phyloP scores from a whole-genome alignment of 2,113 vertebrate genomes.

The Proteles cristata region DNA sequence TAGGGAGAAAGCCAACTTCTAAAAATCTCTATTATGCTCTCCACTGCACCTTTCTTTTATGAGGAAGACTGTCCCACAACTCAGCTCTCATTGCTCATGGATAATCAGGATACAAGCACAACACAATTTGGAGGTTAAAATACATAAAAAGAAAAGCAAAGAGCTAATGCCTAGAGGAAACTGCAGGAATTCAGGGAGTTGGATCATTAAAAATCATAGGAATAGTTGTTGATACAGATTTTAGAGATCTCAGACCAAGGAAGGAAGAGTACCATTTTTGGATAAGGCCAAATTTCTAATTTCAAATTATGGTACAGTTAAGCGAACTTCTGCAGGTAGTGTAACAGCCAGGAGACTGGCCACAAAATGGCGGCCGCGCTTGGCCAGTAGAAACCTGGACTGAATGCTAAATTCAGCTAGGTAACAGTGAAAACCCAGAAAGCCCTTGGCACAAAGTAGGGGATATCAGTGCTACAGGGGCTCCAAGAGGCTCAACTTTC shows the following conservation, averaged over 20 bases:
- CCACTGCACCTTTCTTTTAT: constrained; percentile 1
- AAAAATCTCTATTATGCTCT: neutral
- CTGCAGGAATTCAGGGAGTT: neutral
- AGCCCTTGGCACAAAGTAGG: neutral
- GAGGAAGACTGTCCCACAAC: neutral
- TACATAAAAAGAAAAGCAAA: constrained; percentile 36
- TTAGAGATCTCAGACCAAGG: neutral
- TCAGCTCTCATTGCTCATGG: neutral
- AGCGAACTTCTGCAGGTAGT: neutral
- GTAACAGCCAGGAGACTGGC: neutral
- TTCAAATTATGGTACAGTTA: neutral
- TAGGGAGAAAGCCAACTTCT: neutral
- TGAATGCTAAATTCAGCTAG: neutral
- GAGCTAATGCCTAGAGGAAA: neutral
- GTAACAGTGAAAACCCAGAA: constrained; percentile 35
- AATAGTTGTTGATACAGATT: neutral
- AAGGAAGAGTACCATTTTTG: neutral
- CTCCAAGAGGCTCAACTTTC: constrained; percentile 7
- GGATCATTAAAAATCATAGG: neutral
- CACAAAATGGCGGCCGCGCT: neutral
- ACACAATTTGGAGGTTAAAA: neutral
- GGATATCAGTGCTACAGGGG: neutral
- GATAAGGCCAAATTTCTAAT: neutral
- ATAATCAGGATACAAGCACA: neutral
- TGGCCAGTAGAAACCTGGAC: constrained; percentile 10